Base-by-base conservation (phyloP, 2,797 vertebrate genomes). In the Enteromius trimaculatus region DNA sequence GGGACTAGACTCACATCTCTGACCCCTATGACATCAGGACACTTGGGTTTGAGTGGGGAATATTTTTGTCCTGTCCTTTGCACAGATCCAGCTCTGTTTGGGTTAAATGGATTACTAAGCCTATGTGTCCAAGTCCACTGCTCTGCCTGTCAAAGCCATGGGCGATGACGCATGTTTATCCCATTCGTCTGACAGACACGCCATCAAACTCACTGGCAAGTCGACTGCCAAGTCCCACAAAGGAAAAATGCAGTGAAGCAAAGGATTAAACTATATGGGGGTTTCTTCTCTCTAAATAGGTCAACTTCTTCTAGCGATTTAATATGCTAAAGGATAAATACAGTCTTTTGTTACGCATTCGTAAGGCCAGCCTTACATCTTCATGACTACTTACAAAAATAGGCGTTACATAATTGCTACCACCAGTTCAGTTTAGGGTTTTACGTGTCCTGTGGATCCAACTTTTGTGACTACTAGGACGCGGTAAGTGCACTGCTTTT, bases 61-160 rank as follows among this genome's bases (percentile, higher is more conserved):
- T 87, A 87, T 88, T 86, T 88, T 37, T 81, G 82, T 84, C 69
- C 69, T 83, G 85, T 81, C 77, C 80, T 87, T 80, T 79, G 55
- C 75, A 79, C 80, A 77, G 82, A 86, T 85, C 86, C 83, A 70
- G 71, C 70, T 84, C 74, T 77, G 55, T 70, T 65, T 72, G 78
- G 86, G 53, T 78, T 83, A 88, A 85, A 83, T 78, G 83, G 88
- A 88, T 88, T 88, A 88, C 37, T 77, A 81, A 83, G 71, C 77
- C 84, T 86, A 78, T 71, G 39, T 82, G 17, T 84, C 51, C 81
- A 78, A 77, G 79, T 82, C 31, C 34, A 68, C 80, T 80, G 80
- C 69, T 80, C 79, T 86, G 76, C 78, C 62, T 77, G 71, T 79
- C 64, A 68, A 71, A 79, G 70, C 72, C 78, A 55, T 7, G 16